Evolutionary conservation across 2,888 invertebrate genomes (phyloP), one percentile per base, ranked within the genome.

Genomic region (Celastrina argiolus): DNA sequence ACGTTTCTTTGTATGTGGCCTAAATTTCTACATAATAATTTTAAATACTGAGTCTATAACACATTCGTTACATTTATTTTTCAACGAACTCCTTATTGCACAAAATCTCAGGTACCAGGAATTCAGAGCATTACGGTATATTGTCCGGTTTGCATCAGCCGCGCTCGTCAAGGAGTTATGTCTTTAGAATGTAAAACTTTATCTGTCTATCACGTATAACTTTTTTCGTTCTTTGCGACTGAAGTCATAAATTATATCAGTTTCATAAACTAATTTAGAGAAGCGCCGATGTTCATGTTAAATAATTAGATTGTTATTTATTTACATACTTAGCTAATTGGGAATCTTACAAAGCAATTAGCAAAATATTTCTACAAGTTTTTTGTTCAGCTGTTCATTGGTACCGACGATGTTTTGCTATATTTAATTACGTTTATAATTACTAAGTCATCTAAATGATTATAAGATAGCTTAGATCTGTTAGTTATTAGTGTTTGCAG

Each of bases 111-210:
- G 61, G 12, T 61, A 61, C 61, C 61, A 39, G 61, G 61, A 61
- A 61, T 61, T 61, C 61, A 18, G 61, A 61, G 61, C 61, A 36
- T 61, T 61, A 61, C 61, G 61, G 61, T 61, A 61, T 39, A 61
- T 61, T 61, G 61, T 39, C 61, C 61, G 61, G 61, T 61, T 61
- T 61, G 14, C 61, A 22, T 22, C 56, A 61, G 61, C 34, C 61
- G 36, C 36, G 39, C 61, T 39, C 39, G 61, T 39, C 36, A 22
- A 36, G 14, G 61, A 36, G 39, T 61, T 61, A 61, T 61, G 61
- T 61, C 61, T 61, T 61, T 39, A 61, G 61, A 61, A 61, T 61
- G 61, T 39, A 16, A 59, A 59, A 34, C 10, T 61, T 39, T 22
- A 39, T 61, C 22, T 39, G 39, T 61, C 61, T 61, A 61, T 61